Conservation (phyloP, 2,888 invertebrate genomes). For the Drosophila infuscata region DNA sequence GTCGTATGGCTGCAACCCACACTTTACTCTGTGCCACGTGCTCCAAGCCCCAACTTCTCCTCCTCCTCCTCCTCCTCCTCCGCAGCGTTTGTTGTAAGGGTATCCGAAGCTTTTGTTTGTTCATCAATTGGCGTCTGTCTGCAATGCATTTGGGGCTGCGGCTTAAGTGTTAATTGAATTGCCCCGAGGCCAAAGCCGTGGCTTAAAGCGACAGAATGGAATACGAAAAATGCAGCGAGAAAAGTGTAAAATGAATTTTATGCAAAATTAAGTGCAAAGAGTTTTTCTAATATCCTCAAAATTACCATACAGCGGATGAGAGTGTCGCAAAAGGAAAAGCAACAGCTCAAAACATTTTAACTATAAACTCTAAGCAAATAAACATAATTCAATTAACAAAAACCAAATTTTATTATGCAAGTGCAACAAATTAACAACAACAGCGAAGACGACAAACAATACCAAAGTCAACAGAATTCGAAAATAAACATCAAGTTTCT, state of each 20-base stretch:
- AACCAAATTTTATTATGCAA: conserved; percentile 56
- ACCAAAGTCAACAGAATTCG: conserved; percentile 47
- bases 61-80: too few species aligned
- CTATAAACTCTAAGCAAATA: conserved; percentile 13
- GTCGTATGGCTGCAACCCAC: conserved; percentile 37
- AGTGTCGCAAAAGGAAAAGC: conserved; percentile 28
- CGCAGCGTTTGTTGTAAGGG: conserved; percentile 6
- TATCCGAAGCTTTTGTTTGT: conserved; percentile 61
- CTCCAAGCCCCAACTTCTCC: background rate
- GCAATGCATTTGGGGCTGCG: conserved; percentile 63
- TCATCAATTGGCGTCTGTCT: conserved; percentile 67
- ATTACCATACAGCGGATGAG: conserved; percentile 28
- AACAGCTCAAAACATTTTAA: conserved; percentile 32
- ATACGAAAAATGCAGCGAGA: conserved; percentile 18
- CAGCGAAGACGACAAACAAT: conserved; percentile 27
- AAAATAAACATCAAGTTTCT: conserved; percentile 28
- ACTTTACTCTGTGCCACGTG: conserved; percentile 11
- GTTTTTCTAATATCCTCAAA: background rate
- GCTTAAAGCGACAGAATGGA: conserved; percentile 24
- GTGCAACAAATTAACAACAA: conserved; percentile 54
- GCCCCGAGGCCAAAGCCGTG: conserved; percentile 31
- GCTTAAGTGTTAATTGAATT: conserved; percentile 75
- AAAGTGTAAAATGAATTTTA: conserved; percentile 12
- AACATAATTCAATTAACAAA: conserved; percentile 19
- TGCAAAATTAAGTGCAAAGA: background rate